Conservation (phyloP, 2,797 vertebrate species). For the Xenopus petersii region DNA sequence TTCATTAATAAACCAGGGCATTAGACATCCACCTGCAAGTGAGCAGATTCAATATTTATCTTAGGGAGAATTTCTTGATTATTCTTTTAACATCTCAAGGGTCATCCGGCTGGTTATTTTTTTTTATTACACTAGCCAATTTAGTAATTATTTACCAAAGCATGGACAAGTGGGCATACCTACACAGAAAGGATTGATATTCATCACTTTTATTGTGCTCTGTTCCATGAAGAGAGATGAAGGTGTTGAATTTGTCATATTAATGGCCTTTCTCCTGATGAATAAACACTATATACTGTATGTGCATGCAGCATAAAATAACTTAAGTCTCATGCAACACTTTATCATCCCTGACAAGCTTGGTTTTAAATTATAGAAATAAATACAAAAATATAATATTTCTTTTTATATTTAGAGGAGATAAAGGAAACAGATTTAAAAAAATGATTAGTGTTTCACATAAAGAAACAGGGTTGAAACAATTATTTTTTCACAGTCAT, state of each 20-base stretch:
- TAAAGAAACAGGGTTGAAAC: too few species aligned
- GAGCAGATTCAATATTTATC: constrained; percentile 36
- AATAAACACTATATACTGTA: constrained; percentile 19
- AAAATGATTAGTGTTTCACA: too few species aligned
- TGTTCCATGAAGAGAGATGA: constrained; percentile 11
- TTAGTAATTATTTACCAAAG: constrained; percentile 33
- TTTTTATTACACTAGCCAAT: constrained; percentile 34
- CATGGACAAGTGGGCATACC: constrained; percentile 32
- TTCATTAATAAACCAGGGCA: constrained; percentile 35
- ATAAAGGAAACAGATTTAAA: constrained; percentile 6
- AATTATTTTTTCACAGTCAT: too few species aligned
- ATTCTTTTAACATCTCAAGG: constrained; percentile 19
- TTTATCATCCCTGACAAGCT: constrained; percentile 28
- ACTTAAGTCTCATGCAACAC: constrained; percentile 36
- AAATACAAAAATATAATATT: constrained; percentile 13
- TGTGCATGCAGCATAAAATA: constrained; percentile 30
- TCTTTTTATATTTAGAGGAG: constrained; percentile 12
- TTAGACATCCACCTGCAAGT: constrained; percentile 37
- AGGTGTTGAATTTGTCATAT: constrained; percentile 31
- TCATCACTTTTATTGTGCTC: constrained; percentile 11
- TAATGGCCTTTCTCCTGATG: constrained; percentile 21
- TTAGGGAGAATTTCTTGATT: constrained; percentile 21
- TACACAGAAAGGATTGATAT: constrained; percentile 18
- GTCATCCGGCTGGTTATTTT: constrained; percentile 36
- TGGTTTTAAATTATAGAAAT: constrained; percentile 32